Conservation (phyloP, 2,113 vertebrate species). For the Scatophagus argus region DNA sequence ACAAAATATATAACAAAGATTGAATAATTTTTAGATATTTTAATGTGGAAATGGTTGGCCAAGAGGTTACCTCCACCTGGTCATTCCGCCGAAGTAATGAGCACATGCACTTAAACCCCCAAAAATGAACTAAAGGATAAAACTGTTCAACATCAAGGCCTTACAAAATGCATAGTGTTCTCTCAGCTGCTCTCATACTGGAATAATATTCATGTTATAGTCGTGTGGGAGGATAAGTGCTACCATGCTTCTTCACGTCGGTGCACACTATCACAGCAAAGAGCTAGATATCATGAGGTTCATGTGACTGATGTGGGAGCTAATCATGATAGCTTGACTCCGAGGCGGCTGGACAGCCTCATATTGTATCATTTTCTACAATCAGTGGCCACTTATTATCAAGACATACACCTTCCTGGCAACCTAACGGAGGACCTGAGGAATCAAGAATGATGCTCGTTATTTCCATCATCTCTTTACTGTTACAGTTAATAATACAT, state of each 20-base stretch:
- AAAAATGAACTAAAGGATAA: not conserved
- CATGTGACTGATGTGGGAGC: constrained; percentile 40
- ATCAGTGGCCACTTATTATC: constrained; percentile 78
- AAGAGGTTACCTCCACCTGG: not conserved
- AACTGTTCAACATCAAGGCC: not conserved
- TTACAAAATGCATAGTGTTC: not conserved
- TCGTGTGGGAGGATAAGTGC: not conserved
- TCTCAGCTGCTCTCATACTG: not conserved
- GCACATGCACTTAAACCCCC: too few relatives aligned
- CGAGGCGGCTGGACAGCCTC: constrained; percentile 24
- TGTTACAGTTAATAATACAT: constrained; percentile 6
- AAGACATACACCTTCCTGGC: constrained; percentile 70
- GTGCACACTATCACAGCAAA: constrained; percentile 31
- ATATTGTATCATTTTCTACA: constrained; percentile 69
- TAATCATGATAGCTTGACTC: constrained; percentile 57
- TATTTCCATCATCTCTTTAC: constrained; percentile 23
- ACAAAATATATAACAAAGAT: too few relatives aligned
- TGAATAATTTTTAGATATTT: too few relatives aligned
- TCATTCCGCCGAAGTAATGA: not conserved
- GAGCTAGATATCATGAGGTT: constrained; percentile 35
- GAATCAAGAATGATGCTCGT: constrained; percentile 49
- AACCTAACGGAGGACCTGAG: constrained; percentile 61
- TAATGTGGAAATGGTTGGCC: too few relatives aligned
- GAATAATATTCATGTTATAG: constrained; percentile 16
- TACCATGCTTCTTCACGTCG: constrained; percentile 20